phyloP scores from a whole-genome alignment of 2,113 vertebrate species.

The Monarcha castaneiventris region DNA sequence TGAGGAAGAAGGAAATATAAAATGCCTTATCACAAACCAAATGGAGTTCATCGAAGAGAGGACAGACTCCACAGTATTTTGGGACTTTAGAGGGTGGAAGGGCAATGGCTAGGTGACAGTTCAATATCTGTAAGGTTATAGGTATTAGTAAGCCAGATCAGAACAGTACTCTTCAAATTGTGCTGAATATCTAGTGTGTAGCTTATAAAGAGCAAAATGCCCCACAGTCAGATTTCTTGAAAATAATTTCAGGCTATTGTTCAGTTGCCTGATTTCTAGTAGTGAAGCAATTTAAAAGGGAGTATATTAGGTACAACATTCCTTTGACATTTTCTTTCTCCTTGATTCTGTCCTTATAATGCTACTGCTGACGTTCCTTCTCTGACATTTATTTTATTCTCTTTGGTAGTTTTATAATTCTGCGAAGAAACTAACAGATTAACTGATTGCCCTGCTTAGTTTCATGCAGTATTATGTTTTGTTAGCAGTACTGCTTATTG shows the following conservation, averaged over 20 bases:
- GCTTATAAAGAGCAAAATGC: not conserved
- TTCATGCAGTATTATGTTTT: not conserved
- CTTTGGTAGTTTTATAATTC: not conserved
- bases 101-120: not conserved
- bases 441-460: not conserved
- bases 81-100: not conserved
- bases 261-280: not conserved
- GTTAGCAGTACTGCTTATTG: not conserved
- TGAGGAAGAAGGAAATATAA: not conserved
- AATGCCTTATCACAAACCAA: not conserved
- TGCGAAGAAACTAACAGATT: not conserved
- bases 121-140: not conserved
- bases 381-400: not conserved
- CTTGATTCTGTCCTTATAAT: not conserved
- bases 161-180: not conserved
- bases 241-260: not conserved
- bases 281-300: not conserved
- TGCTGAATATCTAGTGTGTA: not conserved
- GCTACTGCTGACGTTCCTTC: not conserved
- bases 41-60: not conserved
- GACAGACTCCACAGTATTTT: not conserved
- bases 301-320: not conserved
- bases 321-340: constrained; percentile 18
- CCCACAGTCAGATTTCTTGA: not conserved
- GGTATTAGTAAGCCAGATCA: not conserved